phyloP scores from a whole-genome alignment of 2,888 invertebrate genomes.

The Stegana nigrithorax region DNA sequence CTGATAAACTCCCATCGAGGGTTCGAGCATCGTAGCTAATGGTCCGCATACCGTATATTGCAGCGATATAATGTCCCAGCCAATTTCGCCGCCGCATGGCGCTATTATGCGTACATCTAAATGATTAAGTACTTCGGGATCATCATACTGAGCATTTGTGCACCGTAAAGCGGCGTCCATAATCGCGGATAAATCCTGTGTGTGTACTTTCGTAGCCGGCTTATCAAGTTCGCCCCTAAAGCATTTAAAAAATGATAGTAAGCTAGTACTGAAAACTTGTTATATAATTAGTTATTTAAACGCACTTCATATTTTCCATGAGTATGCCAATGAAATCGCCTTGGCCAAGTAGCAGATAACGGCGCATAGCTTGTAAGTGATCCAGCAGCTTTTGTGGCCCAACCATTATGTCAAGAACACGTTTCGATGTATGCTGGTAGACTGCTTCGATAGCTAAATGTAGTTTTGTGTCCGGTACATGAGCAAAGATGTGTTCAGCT shows the following conservation, averaged over 20 bases:
- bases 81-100: slow-evolving; percentile 64
- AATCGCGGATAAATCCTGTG: slow-evolving; percentile 88
- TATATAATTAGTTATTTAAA: slow-evolving; percentile 4
- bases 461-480: slow-evolving; percentile 80
- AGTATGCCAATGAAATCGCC: slow-evolving; percentile 96
- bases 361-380: slow-evolving; percentile 90
- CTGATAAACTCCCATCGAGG: slow-evolving; percentile 66
- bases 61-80: slow-evolving; percentile 67
- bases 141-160: slow-evolving; percentile 95
- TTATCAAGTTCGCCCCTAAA: slow-evolving; percentile 88
- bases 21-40: slow-evolving; percentile 67
- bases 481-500: slow-evolving; percentile 69
- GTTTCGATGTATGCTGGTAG: slow-evolving; percentile 86
- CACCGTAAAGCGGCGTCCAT: slow-evolving; percentile 88
- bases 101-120: slow-evolving; percentile 82
- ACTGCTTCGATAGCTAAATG: slow-evolving; percentile 85
- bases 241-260: no score
- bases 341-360: slow-evolving; percentile 92
- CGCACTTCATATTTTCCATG: slow-evolving; percentile 88
- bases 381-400: slow-evolving; percentile 89
- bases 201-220: slow-evolving; percentile 85
- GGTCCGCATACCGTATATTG: slow-evolving; percentile 68
- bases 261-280: no score
- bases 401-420: slow-evolving; percentile 87
- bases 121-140: slow-evolving; percentile 87